Base-by-base conservation (phyloP, 2,888 invertebrate species). In the Thysanoteuthis rhombus region DNA sequence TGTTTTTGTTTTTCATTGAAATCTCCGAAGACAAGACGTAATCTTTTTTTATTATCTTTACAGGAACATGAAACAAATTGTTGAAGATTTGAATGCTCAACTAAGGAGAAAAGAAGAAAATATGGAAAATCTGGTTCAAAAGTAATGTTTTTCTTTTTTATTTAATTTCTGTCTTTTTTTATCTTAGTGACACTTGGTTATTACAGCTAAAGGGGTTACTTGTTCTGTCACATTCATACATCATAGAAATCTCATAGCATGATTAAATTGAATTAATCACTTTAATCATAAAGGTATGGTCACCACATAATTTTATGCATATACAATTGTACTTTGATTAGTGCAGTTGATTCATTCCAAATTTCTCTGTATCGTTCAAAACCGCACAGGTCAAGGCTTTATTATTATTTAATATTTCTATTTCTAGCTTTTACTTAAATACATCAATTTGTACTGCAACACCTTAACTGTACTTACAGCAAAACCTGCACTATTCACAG, bases 111-210 rank as follows among this genome's bases (percentile, higher is more conserved):
- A 95, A 91, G 95, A 95, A 92, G 95, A 95, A 92, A 95, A 94
- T 52, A 94, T 95, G 91, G 96, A 96, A 93, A 94, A 95, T 94
- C 94, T 95, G 42, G 93, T 95, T 28, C 95, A 95, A 93, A 96
- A 95, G 96, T 96, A 94, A 95, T 91, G 5, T n/a, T 32, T 40
- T 90, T 5, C 10, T 32, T 25, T 90, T 16, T 52, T 12, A 28
- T 42, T 40, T 40, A 89, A 1, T 36, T 36, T 19, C 25, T 36
- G 36, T 38, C 36, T 3, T 38, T 3, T 38, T 38, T 38, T 38
- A 36, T 22, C 89, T 38, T 38, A 0, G 12, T n/a, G 19, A 32
- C 10, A 89, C 22, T 36, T n/a, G n/a, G n/a, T n/a, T n/a, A n/a
- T n/a, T n/a, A 2, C 12, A 89, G 19, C 6, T 36, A 12, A 38